Conservation (phyloP, 2,888 invertebrate species). For the Dichetophora obliterata region DNA sequence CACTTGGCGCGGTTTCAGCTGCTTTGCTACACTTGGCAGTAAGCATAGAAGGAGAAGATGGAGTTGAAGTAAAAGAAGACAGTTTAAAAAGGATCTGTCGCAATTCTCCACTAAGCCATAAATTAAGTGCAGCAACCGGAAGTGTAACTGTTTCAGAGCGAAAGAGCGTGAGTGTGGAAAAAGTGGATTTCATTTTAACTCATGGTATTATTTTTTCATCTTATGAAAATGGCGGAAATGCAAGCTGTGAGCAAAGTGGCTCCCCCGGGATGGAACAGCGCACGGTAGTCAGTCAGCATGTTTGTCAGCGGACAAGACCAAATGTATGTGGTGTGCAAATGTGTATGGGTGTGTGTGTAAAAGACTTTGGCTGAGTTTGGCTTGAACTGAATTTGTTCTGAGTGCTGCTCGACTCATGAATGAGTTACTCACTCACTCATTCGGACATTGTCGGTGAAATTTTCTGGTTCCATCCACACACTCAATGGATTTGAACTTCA, state of each 20-base stretch:
- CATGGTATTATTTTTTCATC: conserved; percentile 22
- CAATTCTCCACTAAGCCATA: conserved; percentile 46
- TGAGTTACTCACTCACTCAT: conserved; percentile 13
- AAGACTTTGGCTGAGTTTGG: background rate
- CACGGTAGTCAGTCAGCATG: background rate
- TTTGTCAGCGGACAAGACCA: too few relatives aligned
- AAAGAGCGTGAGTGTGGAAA: conserved; percentile 26
- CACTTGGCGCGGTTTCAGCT: background rate
- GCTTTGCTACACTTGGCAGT: background rate
- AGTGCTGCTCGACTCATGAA: conserved; percentile 12
- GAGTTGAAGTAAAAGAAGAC: background rate
- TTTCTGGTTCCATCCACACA: background rate
- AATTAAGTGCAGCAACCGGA: conserved; percentile 46
- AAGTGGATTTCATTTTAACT: conserved; percentile 32
- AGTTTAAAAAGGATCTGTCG: conserved; percentile 41
- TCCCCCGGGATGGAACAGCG: conserved; percentile 12
- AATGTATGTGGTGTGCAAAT: background rate
- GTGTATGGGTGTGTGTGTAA: background rate
- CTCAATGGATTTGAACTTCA: background rate
- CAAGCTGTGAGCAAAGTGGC: conserved; percentile 44
- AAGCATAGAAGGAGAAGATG: background rate
- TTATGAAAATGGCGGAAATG: conserved; percentile 31
- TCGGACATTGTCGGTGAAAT: background rate
- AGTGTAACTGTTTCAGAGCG: conserved; percentile 41
- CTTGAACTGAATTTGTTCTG: background rate